phyloP scores from a whole-genome alignment of 1,140 invertebrate genomes.

The Macrostomum lignano region DNA sequence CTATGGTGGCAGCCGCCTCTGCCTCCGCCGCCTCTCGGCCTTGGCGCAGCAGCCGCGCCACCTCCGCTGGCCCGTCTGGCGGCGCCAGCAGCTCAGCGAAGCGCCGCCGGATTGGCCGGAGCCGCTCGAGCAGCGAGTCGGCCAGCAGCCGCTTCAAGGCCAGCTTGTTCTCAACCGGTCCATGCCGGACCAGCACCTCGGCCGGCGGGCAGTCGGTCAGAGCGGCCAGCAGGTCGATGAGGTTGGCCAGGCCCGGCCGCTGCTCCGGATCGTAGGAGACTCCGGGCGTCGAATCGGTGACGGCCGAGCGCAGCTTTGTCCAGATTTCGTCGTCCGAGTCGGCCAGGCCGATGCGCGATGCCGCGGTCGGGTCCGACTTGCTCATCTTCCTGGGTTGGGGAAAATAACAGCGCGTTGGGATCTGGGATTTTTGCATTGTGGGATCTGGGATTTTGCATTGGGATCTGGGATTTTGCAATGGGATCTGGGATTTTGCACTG shows the following conservation, averaged over 20 bases:
- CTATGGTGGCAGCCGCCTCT: no score
- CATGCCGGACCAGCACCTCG: conserved; percentile 40
- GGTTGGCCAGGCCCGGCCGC: conserved; percentile 57
- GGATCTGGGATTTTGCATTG: no score
- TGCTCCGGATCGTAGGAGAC: conserved; percentile 46
- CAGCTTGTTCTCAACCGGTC: conserved; percentile 39
- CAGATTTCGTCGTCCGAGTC: conserved; percentile 47
- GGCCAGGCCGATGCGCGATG: conserved; percentile 45
- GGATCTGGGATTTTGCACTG: no score
- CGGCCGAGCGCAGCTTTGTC: conserved; percentile 56
- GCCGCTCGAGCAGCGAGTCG: conserved; percentile 39
- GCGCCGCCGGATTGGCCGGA: conserved; percentile 46
- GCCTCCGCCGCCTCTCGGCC: no score
- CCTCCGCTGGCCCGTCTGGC: no score
- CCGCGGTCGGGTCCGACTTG: conserved; percentile 54
- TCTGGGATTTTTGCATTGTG: no score
- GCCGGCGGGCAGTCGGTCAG: conserved; percentile 39
- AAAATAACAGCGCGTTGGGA: no score
- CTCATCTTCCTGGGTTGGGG: conserved; percentile 81
- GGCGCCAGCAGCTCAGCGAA: no score
- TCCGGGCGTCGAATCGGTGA: conserved; percentile 60
- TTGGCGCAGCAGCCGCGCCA: no score
- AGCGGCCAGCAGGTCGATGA: conserved; percentile 45
- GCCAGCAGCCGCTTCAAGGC: conserved; percentile 47
- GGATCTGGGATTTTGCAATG: no score